Percentiles rank a stretch among this genome's conserved stretches.
phyloP scores from a whole-genome alignment of 1,140 invertebrate genomes.

The Apolygus lucorum region DNA sequence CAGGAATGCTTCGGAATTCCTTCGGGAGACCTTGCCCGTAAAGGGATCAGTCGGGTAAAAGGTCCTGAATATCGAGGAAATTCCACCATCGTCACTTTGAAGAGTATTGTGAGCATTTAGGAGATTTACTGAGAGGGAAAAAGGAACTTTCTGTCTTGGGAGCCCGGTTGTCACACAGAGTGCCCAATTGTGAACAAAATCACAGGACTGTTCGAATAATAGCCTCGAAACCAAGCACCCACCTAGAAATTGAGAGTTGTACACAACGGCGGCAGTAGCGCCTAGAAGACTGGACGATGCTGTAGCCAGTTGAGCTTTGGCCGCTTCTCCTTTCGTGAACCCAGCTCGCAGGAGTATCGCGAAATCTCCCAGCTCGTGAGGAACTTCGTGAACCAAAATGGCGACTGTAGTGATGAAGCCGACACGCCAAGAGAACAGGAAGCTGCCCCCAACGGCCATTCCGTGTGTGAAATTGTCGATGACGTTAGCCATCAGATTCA shows the following conservation, averaged over 20 bases:
- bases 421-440: constrained; percentile 76
- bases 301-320: constrained; percentile 82
- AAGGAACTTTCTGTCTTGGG: no score
- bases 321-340: constrained; percentile 86
- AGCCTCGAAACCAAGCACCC: no score
- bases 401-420: constrained; percentile 87
- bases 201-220: no score
- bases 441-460: constrained; percentile 88
- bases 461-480: constrained; percentile 98
- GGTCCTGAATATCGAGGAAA: no score
- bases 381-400: constrained; percentile 85
- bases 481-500: constrained; percentile 89
- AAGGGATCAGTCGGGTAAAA: no score
- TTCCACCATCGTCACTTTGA: no score
- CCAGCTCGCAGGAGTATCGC: constrained; percentile 90
- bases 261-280: constrained; percentile 72
- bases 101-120: no score
- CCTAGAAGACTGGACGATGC: constrained; percentile 79
- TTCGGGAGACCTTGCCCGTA: no score
- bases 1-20: no score
- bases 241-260: constrained; percentile 42
- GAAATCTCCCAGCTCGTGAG: constrained; percentile 96
- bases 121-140: no score
- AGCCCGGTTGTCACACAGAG: no score
- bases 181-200: no score